Percentiles rank a stretch among this genome's conserved stretches.
Evolutionary conservation across 1,140 invertebrate genomes (phyloP).

Genomic region (Trypoxylus dichotomus): DNA sequence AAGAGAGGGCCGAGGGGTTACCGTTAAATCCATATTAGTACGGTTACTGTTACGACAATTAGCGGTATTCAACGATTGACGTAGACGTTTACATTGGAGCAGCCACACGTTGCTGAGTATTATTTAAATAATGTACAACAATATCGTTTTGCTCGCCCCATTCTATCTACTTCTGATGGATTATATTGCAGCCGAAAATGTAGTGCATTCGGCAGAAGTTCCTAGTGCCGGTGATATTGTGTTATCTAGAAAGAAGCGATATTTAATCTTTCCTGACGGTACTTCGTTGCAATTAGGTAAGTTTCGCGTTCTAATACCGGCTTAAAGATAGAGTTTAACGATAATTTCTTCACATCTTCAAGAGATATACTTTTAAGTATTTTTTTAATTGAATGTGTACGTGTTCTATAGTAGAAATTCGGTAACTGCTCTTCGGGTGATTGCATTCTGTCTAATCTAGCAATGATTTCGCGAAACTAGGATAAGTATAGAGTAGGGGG

Average conservation of each 20-base stretch:
- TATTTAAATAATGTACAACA: constrained; percentile 20
- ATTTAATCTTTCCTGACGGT: constrained; percentile 77
- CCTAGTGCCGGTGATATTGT: neutral
- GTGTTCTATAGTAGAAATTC: too few relatives aligned
- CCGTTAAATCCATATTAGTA: constrained; percentile 19
- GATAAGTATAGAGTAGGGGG: too few relatives aligned
- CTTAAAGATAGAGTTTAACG: too few relatives aligned
- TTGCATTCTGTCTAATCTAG: too few relatives aligned
- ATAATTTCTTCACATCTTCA: neutral
- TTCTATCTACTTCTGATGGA: neutral
- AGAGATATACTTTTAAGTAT: too few relatives aligned
- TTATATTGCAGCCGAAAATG: constrained; percentile 2
- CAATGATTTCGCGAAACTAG: too few relatives aligned
- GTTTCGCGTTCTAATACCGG: constrained; percentile 38
- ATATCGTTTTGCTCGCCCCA: neutral
- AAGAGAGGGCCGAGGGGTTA: neutral
- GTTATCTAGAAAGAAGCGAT: constrained; percentile 67
- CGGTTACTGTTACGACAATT: constrained; percentile 4
- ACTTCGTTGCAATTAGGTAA: constrained; percentile 74
- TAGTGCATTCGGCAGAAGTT: neutral
- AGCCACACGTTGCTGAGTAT: neutral
- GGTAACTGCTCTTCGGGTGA: too few relatives aligned
- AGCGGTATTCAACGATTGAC: neutral
- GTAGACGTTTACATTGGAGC: neutral
- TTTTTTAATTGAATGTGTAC: too few relatives aligned